phyloP scores from a whole-genome alignment of 2,888 invertebrate genomes.

The Callyntrura guangdongensis region DNA sequence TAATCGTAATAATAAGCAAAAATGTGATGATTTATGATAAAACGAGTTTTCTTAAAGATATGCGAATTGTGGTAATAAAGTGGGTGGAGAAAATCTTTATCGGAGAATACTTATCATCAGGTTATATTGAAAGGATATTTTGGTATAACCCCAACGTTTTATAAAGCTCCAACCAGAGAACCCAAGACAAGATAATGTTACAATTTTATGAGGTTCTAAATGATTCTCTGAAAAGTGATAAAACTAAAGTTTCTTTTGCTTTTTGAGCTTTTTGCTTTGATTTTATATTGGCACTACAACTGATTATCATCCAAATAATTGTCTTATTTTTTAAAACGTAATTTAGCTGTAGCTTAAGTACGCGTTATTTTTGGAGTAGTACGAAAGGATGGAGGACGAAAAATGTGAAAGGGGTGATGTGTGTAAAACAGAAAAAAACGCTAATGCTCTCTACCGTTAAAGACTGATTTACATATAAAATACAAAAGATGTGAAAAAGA shows the following conservation, averaged over 20 bases:
- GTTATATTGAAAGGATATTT: conserved; percentile 1
- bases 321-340: conserved; percentile 18
- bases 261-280: not conserved
- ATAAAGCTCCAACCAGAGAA: conserved; percentile 32
- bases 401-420: too few relatives aligned
- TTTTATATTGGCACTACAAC: conserved; percentile 48
- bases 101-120: conserved; percentile 20
- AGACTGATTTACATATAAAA: conserved; percentile 37
- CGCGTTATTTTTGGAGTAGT: not conserved
- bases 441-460: not conserved
- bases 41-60: conserved; percentile 68
- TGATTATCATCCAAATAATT: conserved; percentile 31
- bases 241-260: not conserved
- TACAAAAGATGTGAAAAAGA: conserved; percentile 33
- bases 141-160: conserved; percentile 31
- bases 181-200: conserved; percentile 2
- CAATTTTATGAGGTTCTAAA: conserved; percentile 64
- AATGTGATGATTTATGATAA: conserved; percentile 73
- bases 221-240: conserved; percentile 47
- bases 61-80: conserved; percentile 70
- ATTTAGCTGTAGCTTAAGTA: not conserved
- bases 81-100: conserved; percentile 69
- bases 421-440: not conserved
- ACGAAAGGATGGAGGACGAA: not conserved
- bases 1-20: conserved; percentile 64